A percentile compares a stretch with the other conserved stretches of the same genome.
phyloP scores from a whole-genome alignment of 2,113 vertebrate genomes.

The Formicarius rufipectus region DNA sequence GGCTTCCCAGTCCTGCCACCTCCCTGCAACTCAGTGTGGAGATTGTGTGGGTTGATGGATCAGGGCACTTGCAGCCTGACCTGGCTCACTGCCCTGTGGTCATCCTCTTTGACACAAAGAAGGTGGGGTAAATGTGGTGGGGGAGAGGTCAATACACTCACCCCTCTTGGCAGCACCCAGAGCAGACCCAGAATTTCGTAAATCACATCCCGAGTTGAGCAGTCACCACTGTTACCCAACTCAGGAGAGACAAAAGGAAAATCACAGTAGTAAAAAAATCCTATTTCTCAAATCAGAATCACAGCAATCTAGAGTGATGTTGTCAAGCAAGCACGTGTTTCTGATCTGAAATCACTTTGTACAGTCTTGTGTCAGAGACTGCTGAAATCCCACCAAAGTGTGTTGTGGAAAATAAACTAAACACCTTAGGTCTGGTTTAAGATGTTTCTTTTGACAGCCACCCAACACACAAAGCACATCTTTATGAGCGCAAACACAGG shows the following conservation, averaged over 20 bases:
- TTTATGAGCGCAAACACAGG: not conserved
- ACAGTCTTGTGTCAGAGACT: not conserved
- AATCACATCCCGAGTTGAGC: not conserved
- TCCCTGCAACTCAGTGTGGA: accelerated
- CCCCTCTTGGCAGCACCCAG: not conserved
- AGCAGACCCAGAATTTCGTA: not conserved
- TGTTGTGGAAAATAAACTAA: not conserved
- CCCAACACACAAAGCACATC: not conserved
- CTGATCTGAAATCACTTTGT: not conserved
- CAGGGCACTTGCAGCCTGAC: not conserved
- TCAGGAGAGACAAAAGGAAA: not conserved
- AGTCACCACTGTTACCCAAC: not conserved
- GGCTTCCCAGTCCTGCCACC: not conserved
- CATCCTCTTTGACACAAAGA: accelerated
- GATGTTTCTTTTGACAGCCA: not conserved
- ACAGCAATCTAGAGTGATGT: not conserved
- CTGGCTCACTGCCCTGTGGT: not conserved
- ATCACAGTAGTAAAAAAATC: not conserved
- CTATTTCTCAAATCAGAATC: not conserved
- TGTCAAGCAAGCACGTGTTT: accelerated
- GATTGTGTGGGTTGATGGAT: not conserved
- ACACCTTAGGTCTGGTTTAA: not conserved
- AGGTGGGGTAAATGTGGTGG: not conserved
- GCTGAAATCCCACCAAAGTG: not conserved
- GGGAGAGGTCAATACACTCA: not conserved